phyloP scores from a whole-genome alignment of 2,888 invertebrate species.

The Caenorhabditis wallacei region DNA sequence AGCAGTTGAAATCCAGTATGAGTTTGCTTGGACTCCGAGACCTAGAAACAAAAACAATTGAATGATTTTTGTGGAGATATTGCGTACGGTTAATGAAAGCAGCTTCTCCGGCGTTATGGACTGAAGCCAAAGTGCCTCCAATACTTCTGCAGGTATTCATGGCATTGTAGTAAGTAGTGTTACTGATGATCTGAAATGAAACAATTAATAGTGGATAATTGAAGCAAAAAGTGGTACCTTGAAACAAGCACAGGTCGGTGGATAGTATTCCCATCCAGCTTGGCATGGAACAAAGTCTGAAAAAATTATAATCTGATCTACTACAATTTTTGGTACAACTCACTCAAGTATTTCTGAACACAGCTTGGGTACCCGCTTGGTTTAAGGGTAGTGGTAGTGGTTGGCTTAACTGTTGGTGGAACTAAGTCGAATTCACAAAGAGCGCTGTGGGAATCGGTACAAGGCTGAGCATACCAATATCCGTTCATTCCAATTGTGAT shows the following conservation, averaged over 20 bases:
- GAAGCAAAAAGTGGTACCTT: conserved; percentile 26
- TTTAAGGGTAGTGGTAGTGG: background rate
- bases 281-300: conserved; percentile 63
- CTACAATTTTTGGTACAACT: background rate
- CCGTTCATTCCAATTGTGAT: conserved; percentile 64
- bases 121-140: conserved; percentile 59
- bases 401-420: conserved; percentile 28
- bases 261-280: conserved; percentile 65
- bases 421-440: conserved; percentile 56
- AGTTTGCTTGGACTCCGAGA: conserved; percentile 39
- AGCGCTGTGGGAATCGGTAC: conserved; percentile 55
- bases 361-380: conserved; percentile 52
- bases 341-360: conserved; percentile 66
- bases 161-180: conserved; percentile 63
- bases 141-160: conserved; percentile 61
- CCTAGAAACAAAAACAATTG: conserved; percentile 25
- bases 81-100: conserved; percentile 54
- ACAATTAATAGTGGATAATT: background rate
- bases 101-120: conserved; percentile 61
- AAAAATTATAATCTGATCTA: background rate
- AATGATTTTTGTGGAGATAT: background rate
- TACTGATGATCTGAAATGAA: conserved; percentile 45
- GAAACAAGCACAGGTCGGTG: conserved; percentile 62
- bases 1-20: conserved; percentile 50
- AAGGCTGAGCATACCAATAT: conserved; percentile 64